Base-by-base conservation (phyloP, 2,888 invertebrate species). In the Ethmia dodecea region DNA sequence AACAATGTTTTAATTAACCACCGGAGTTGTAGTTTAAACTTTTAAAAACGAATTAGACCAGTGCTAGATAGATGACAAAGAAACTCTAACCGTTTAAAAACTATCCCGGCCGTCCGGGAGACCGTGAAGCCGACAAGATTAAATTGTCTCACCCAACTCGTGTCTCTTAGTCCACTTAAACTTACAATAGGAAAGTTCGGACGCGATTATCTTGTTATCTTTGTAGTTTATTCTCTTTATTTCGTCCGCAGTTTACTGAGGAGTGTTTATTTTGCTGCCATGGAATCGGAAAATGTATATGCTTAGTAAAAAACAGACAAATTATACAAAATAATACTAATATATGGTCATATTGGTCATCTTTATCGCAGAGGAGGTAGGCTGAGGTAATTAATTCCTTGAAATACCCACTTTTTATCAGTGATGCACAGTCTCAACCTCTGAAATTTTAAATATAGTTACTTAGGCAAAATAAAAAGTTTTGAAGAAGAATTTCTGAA, bases 181-280 rank as follows among this genome's bases (percentile, higher is more conserved):
- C 68, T 76, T 67, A 62, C 69, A 67, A 68, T 64, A 60, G 65
- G 57, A 64, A 72, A 75, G 66, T 75, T 68, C 47, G 59, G 62
- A 67, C 57, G 52, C 66, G 62, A 75, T 78, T 74, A 76, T 73
- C 69, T 71, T 70, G 73, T 75, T 78, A 71, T 66, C 64, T 67
- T 57, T 60, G 52, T 58, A 66, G 54, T 61, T 67, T 65, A 61
- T 69, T 63, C 54, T 49, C 48, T 49, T 47, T 43, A 37, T 32
- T 32, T 25, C 35, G 28, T 40, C 27, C 31, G 35, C 42, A 41
- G 37, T 31, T 20, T 30, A 28, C 37, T 32, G 26, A 30, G 37
- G 28, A 26, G 32, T 37, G 29, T 37, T 33, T 25, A 31, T 14
- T n/a, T n/a, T n/a, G n/a, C n/a, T n/a, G n/a, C n/a, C n/a, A n/a